Conservation (phyloP, 2,113 vertebrate genomes). For the Diadophis punctatus region DNA sequence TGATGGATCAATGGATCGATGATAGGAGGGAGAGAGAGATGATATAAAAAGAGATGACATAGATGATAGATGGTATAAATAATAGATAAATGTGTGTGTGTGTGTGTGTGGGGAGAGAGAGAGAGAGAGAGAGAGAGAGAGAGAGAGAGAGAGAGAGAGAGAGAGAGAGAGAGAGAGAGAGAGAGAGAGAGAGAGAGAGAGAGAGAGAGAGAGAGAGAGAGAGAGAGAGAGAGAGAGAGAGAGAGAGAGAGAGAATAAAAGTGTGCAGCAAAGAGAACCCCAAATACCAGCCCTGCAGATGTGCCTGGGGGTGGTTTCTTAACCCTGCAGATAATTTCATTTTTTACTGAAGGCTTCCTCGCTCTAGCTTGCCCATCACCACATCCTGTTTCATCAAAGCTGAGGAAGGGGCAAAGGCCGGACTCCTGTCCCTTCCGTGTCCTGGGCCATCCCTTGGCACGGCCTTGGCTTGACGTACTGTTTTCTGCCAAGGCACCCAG, state of each 20-base stretch:
- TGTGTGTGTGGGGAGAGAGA: too few species aligned
- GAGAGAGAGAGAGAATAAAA: neutral
- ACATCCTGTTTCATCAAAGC: neutral
- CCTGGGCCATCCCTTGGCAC: neutral
- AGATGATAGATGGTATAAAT: too few species aligned
- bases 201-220: too few species aligned
- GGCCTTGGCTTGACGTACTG: neutral
- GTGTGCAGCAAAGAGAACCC: neutral
- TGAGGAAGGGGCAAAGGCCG: neutral
- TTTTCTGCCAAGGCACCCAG: neutral
- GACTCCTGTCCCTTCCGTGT: neutral
- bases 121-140: too few species aligned
- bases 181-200: too few species aligned
- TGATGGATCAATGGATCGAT: rapidly evolving
- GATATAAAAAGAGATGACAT: too few species aligned
- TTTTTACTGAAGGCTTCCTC: neutral
- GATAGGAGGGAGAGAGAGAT: too few species aligned
- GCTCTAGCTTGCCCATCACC: neutral
- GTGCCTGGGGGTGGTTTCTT: neutral
- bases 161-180: too few species aligned
- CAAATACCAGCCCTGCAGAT: neutral
- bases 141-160: too few species aligned
- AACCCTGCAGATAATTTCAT: neutral
- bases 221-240: too few species aligned
- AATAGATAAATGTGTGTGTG: too few species aligned